These are phyloP conservation scores for Amazona finschi DNA, from an alignment of 2,797 vertebrate species.

Conservation along the genomic window DNA sequence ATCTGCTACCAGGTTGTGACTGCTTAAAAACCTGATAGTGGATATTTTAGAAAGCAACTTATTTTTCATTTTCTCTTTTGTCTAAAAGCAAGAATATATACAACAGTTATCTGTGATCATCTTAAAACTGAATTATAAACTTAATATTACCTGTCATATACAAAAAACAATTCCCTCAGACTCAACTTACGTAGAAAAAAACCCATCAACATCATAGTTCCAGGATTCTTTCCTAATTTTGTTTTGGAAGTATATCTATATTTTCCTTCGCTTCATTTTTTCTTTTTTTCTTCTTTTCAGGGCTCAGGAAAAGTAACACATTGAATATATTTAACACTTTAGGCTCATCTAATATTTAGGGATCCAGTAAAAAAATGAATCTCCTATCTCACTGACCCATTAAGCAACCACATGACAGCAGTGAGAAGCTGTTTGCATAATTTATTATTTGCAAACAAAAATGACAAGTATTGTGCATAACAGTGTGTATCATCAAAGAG, in stretches of 20 bases:
- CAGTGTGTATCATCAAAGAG: slow-evolving; percentile 47
- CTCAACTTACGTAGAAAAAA: background rate
- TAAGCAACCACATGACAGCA: slow-evolving; percentile 29
- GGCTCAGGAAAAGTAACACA: background rate
- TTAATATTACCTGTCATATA: background rate
- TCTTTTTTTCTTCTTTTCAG: background rate
- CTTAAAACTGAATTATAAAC: background rate
- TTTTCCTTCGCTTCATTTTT: slow-evolving; percentile 2
- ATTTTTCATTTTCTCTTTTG: background rate
- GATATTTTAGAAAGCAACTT: background rate
- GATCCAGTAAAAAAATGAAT: slow-evolving; percentile 36
- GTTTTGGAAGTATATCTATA: slow-evolving; percentile 3
- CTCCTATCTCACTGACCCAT: background rate
- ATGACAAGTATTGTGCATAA: slow-evolving; percentile 46
- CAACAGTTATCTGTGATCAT: background rate
- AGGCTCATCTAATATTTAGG: slow-evolving; percentile 16
- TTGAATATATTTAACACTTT: slow-evolving; percentile 9
- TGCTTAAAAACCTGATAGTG: slow-evolving; percentile 29
- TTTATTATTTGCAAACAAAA: slow-evolving; percentile 72
- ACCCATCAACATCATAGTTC: background rate
- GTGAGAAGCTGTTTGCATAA: slow-evolving; percentile 64
- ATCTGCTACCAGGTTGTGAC: slow-evolving; percentile 19
- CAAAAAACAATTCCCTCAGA: background rate
- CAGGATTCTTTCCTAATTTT: background rate
- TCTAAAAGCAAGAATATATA: background rate